Percentiles rank a stretch among this genome's conserved stretches.
Evolutionary conservation across 2,113 vertebrate genomes (phyloP).

Genomic region (Erinaceus europaeus): DNA sequence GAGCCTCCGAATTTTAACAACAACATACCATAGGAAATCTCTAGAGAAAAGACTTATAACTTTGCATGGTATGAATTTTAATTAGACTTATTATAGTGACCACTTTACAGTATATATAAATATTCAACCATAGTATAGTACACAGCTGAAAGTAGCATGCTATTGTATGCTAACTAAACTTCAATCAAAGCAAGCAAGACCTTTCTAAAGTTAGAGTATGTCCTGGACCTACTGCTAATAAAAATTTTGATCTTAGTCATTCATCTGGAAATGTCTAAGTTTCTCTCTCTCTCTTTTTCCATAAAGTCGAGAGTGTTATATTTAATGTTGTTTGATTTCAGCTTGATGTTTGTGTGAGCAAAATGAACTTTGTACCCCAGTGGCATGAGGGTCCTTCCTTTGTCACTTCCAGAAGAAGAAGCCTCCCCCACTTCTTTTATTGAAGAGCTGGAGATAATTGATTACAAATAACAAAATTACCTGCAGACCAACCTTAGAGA

Average conservation of each 20-base stretch:
- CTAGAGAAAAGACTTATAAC: not conserved
- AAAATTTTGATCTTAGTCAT: not conserved
- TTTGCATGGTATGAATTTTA: not conserved
- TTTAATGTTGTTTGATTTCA: not conserved
- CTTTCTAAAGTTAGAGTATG: not conserved
- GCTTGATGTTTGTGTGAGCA: not conserved
- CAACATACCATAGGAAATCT: too few relatives aligned
- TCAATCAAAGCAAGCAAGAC: not conserved
- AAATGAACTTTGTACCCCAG: not conserved
- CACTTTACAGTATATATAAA: not conserved
- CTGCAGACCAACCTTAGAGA: slow-evolving; percentile 18
- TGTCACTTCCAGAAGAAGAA: too few relatives aligned
- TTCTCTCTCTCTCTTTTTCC: not conserved
- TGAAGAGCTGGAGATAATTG: slow-evolving; percentile 57
- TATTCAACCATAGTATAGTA: not conserved
- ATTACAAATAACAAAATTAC: slow-evolving; percentile 25
- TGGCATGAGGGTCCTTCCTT: too few relatives aligned
- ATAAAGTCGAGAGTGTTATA: not conserved
- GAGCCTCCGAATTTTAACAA: too few relatives aligned
- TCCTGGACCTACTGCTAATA: not conserved
- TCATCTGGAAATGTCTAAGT: not conserved
- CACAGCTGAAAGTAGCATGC: not conserved
- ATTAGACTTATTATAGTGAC: not conserved
- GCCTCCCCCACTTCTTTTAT: too few relatives aligned
- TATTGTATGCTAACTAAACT: not conserved